Base-by-base conservation (phyloP, 2,888 invertebrate genomes). In the Drosophila borborema region DNA sequence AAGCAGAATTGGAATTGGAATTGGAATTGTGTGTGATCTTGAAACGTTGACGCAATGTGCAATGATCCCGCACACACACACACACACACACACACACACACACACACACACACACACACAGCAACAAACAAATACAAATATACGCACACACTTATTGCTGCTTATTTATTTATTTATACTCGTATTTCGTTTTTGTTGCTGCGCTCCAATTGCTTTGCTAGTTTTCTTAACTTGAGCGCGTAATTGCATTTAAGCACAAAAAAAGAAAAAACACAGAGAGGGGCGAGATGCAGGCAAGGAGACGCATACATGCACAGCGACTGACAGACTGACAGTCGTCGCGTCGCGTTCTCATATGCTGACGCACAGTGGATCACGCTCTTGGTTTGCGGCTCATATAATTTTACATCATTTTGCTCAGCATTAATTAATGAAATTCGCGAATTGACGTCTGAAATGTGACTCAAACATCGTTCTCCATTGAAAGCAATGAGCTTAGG, bases 11-110 rank as follows among this genome's bases (percentile, higher is more conserved):
- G 72, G 40, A 77, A 77, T 76, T 72, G 64, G 14, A 62, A 65
- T 75, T 77, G 76, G 34, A 75, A 75, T 66, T 77, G 80, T 80
- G 76, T 84, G 79, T 89, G 85, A 85, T 85, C 85, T 85, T 85
- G 85, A 85, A 85, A 89, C 90, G 77, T 82, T 85, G 85, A 85
- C 88, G 90, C 88, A 89, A 85, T 85, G 82, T 85, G 85, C 90
- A 89, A 87, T 85, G 85, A 85, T 85, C 85, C 89, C 89, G 80
- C 72, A 78, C 80, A 66, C 71, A 78, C 53, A 59, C 54, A 67
- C 63, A 49, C 53, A 59, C 54, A 67, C 63, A 49, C 53, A 59
- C 54, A 67, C 63, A 49, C 66, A 83, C 58, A 65, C 64, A 79
- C 53, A 66, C 46, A 60, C 69, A 80, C 55, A 77, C 72, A 78